These are phyloP conservation scores for Neopipo cinnamomea DNA, from an alignment of 2,113 vertebrate genomes.

Conservation along the genomic window DNA sequence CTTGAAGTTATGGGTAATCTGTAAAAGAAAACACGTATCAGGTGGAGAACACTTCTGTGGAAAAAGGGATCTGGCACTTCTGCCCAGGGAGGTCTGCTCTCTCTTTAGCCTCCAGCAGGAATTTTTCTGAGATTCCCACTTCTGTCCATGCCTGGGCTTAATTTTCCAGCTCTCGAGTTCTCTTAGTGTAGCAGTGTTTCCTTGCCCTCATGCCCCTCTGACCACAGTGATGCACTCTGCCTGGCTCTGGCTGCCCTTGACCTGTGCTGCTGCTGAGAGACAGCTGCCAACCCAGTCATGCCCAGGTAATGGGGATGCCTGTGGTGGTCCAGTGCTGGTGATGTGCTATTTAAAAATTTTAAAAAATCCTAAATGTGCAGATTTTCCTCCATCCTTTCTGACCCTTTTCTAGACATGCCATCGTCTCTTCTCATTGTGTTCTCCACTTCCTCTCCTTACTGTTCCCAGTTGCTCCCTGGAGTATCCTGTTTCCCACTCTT, in stretches of 20 bases:
- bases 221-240: fast-evolving
- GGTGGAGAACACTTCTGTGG: not conserved
- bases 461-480: fast-evolving
- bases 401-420: not conserved
- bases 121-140: not conserved
- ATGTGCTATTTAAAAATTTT: not conserved
- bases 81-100: not conserved
- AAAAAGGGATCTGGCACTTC: not conserved
- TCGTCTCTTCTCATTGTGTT: not conserved
- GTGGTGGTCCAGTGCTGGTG: not conserved
- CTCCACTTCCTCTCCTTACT: not conserved
- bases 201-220: fast-evolving
- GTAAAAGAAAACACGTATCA: fast-evolving
- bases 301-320: not conserved
- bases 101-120: fast-evolving
- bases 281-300: not conserved
- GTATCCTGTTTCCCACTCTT: not conserved
- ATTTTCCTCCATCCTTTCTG: not conserved
- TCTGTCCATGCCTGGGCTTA: not conserved
- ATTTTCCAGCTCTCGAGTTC: not conserved
- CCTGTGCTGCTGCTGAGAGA: not conserved
- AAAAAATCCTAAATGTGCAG: not conserved
- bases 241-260: not conserved
- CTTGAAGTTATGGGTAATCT: not conserved
- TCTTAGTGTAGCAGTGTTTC: not conserved